Conservation (phyloP, 2,797 vertebrate species). For the Selene dorsalis region DNA sequence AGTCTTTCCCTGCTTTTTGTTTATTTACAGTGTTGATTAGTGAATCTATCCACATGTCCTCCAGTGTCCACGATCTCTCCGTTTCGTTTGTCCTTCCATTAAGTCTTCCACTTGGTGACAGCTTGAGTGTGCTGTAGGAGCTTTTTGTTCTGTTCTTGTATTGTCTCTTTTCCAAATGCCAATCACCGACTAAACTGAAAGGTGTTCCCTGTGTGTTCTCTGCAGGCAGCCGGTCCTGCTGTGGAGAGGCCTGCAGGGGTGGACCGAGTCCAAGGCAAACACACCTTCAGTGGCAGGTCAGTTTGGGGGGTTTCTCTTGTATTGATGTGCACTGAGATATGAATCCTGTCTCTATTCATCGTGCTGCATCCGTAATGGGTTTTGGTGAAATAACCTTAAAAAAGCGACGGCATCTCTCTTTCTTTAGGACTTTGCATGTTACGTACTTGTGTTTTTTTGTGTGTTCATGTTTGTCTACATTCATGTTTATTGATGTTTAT, state of each 20-base stretch:
- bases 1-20: neutral
- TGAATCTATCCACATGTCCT: conserved; percentile 16
- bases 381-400: conserved; percentile 1
- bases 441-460: neutral
- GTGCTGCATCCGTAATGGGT: conserved; percentile 2
- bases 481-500: conserved; percentile 55
- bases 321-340: neutral
- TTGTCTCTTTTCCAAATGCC: conserved; percentile 16
- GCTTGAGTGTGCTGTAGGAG: neutral
- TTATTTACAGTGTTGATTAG: neutral
- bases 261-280: conserved; percentile 66
- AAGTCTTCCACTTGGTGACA: neutral
- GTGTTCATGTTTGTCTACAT: conserved; percentile 36
- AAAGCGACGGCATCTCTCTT: neutral
- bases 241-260: conserved; percentile 59
- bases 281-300: conserved; percentile 68
- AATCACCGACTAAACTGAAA: conserved; percentile 28
- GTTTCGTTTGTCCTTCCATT: neutral
- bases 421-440: neutral
- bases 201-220: conserved; percentile 51
- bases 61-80: neutral
- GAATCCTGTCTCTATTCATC: neutral
- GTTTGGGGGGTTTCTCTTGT: conserved; percentile 32
- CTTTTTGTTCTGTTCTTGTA: conserved; percentile 4
- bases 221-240: conserved; percentile 61